phyloP scores from a whole-genome alignment of 2,797 vertebrate genomes.

The Centroberyx gerrardi region DNA sequence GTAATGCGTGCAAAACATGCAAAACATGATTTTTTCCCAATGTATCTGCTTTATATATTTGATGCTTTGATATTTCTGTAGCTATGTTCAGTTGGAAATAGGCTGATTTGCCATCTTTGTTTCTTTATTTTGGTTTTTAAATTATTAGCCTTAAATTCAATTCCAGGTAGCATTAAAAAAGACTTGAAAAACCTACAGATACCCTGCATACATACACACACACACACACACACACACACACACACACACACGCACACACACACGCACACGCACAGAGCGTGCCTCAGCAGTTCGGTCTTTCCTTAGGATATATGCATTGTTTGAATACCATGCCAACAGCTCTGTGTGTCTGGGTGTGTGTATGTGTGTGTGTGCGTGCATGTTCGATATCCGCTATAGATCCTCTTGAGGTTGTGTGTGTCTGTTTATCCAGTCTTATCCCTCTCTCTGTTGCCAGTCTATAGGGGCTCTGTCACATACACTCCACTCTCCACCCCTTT shows the following conservation, averaged over 20 bases:
- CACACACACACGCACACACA: slow-evolving; percentile 9
- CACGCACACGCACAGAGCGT: not conserved
- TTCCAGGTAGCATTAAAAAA: too few species aligned
- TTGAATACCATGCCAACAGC: not conserved
- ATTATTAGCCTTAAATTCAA: too few species aligned
- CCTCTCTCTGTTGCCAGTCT: slow-evolving; percentile 38
- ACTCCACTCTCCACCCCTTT: too few species aligned
- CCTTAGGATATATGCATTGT: not conserved
- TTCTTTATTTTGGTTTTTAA: too few species aligned
- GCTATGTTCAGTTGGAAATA: too few species aligned
- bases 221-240: not conserved
- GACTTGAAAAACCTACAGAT: too few species aligned
- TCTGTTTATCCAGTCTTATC: slow-evolving; percentile 44
- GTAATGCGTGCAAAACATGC: not conserved
- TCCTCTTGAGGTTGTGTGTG: slow-evolving; percentile 29
- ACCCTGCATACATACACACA: not conserved
- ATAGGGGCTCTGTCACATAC: slow-evolving; percentile 21
- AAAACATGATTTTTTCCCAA: slow-evolving; percentile 1
- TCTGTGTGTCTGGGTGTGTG: not conserved
- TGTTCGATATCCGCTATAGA: slow-evolving; percentile 29
- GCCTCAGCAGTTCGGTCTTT: not conserved
- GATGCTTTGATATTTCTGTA: too few species aligned
- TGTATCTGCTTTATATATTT: not conserved
- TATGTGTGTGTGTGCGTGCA: not conserved
- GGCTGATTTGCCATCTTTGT: too few species aligned